phyloP scores from a whole-genome alignment of 2,113 vertebrate genomes.

The Blennius ocellaris region DNA sequence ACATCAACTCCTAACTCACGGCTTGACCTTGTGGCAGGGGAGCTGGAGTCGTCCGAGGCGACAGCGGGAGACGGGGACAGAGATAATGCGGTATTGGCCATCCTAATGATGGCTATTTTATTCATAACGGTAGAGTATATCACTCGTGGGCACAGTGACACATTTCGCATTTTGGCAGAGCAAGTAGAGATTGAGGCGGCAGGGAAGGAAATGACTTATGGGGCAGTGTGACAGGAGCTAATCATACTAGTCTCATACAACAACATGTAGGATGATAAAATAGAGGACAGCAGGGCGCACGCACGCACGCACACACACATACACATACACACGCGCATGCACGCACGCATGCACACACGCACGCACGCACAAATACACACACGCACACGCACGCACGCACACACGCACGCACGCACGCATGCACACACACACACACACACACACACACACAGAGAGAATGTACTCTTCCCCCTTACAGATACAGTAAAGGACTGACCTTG shows the following conservation, averaged over 20 bases:
- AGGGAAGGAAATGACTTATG: slow-evolving; percentile 64
- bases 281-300: slow-evolving; percentile 10
- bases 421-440: slow-evolving; percentile 22
- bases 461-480: slow-evolving; percentile 35
- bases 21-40: slow-evolving; percentile 49
- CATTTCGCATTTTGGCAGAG: slow-evolving; percentile 63
- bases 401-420: slow-evolving; percentile 19
- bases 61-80: slow-evolving; percentile 25
- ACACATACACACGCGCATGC: no score
- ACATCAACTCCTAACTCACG: slow-evolving; percentile 46
- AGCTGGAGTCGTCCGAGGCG: background rate
- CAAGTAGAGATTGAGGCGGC: slow-evolving; percentile 70
- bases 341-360: slow-evolving; percentile 14
- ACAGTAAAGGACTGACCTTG: slow-evolving; percentile 76
- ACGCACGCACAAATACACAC: slow-evolving; percentile 21
- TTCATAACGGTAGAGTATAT: slow-evolving; percentile 79
- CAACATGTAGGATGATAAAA: slow-evolving; percentile 72
- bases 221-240: slow-evolving; percentile 68
- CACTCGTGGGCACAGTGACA: slow-evolving; percentile 69
- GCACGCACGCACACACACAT: slow-evolving; percentile 28
- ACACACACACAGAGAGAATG: slow-evolving; percentile 15
- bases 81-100: slow-evolving; percentile 59
- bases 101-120: slow-evolving; percentile 77
- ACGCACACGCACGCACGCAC: slow-evolving; percentile 31
- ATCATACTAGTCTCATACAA: slow-evolving; percentile 76